A percentile compares a stretch with the other conserved stretches of the same genome.
phyloP scores from a whole-genome alignment of 53 echinoderm and acorn worm species.

The Mesocentrotus franciscanus region DNA sequence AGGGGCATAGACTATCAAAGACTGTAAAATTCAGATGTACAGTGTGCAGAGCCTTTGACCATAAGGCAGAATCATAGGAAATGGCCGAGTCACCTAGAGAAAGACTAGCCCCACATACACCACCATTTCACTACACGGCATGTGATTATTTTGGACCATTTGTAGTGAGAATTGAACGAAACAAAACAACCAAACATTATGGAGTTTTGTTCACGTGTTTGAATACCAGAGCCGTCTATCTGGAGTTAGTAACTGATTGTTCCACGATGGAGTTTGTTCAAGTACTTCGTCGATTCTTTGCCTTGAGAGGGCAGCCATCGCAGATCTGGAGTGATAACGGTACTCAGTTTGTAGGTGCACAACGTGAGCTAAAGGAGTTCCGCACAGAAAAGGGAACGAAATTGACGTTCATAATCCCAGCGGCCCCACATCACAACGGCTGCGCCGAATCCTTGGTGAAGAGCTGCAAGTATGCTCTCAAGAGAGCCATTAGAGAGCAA shows the following conservation, averaged over 20 bases:
- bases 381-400: neutral
- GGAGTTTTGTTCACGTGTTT: constrained; percentile 69
- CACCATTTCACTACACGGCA: neutral
- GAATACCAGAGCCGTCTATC: constrained; percentile 61
- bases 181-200: constrained; percentile 69
- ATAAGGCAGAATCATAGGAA: constrained; percentile 67
- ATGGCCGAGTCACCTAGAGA: constrained; percentile 72
- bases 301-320: constrained; percentile 63
- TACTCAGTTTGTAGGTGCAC: constrained; percentile 43
- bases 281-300: constrained; percentile 66
- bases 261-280: constrained; percentile 64
- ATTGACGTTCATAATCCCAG: constrained; percentile 66
- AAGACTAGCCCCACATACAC: constrained; percentile 59
- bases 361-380: neutral
- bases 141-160: constrained; percentile 27
- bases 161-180: neutral
- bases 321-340: constrained; percentile 66
- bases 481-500: neutral
- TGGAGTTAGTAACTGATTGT: constrained; percentile 67
- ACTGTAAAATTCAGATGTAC: constrained; percentile 73
- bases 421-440: constrained; percentile 69
- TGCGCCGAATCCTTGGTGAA: neutral
- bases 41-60: constrained; percentile 69
- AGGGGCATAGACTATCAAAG: constrained; percentile 62
- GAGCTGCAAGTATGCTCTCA: neutral